Evolutionary conservation across 2,888 invertebrate genomes (phyloP), one percentile per base, ranked within the genome.

Genomic region (Spodoptera picta): DNA sequence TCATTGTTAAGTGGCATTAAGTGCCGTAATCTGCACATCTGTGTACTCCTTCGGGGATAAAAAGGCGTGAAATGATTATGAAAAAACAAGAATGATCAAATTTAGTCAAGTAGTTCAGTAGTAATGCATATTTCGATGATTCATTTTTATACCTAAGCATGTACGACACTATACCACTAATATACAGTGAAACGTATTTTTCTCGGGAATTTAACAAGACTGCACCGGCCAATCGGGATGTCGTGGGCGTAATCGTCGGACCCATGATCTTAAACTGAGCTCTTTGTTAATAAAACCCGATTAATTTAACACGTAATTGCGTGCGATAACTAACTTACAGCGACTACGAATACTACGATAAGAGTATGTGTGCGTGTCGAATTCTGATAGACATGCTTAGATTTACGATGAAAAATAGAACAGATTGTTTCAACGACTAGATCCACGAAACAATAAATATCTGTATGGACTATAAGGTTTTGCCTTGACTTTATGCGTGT

Each of bases 271-370:
- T 57, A 19, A 62, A 57, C 41, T 19, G 47, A 43, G 51, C 27
- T 65, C 47, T 52, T 43, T 59, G 45, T 63, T 53, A 55, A 42
- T 51, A 45, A 64, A 71, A 59, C 47, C 45, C n/a, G 12, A 58
- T 63, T 70, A n/a, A 64, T 59, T 65, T 59, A 59, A 69, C 65
- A 56, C 52, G 36, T 69, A 47, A 66, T 56, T 72, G 31, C 44
- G 51, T 49, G 36, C 55, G 52, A 65, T 66, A 65, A 60, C 46
- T 52, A 52, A 14, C 14, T 46, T 66, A 4, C 10, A 53, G 43
- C 11, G 56, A 31, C 36, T 36, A 36, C 36, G 36, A 36, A 9
- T 9, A 36, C 36, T 54, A 46, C 57, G 55, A 65, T 69, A 59
- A 69, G 19, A 59, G 7, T 4, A 36, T 41, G 24, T 54, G 19